These are phyloP conservation scores for Drosophila mojavensis DNA, from an alignment of 1,140 invertebrate species.

Conservation along the genomic window DNA sequence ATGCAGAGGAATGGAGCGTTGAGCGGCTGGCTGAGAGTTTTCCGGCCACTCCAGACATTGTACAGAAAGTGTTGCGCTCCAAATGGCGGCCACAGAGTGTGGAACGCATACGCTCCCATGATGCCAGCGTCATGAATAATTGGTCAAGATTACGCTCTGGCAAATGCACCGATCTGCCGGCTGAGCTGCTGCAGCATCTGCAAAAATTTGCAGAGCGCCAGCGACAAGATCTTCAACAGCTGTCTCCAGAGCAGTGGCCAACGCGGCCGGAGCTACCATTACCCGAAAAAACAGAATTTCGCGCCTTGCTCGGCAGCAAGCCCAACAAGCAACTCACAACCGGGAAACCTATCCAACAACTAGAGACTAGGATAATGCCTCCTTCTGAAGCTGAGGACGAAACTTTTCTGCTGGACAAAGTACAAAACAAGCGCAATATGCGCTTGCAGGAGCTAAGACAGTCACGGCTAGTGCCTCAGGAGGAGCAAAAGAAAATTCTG, in stretches of 20 bases:
- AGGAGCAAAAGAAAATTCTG: not conserved
- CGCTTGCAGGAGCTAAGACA: slow-evolving; percentile 66
- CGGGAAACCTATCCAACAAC: not conserved
- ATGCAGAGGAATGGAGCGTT: slow-evolving; percentile 90
- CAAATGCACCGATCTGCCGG: slow-evolving; percentile 84
- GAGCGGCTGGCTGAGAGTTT: slow-evolving; percentile 91
- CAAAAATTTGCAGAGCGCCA: slow-evolving; percentile 86
- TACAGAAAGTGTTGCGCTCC: slow-evolving; percentile 86
- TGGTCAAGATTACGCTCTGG: slow-evolving; percentile 87
- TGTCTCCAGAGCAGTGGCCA: slow-evolving; percentile 49
- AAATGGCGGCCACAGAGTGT: slow-evolving; percentile 87
- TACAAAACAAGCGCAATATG: slow-evolving; percentile 66
- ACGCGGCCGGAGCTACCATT: slow-evolving; percentile 51
- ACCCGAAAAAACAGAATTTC: slow-evolving; percentile 83
- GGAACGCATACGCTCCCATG: slow-evolving; percentile 87
- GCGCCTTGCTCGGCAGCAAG: slow-evolving; percentile 80
- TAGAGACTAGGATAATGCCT: not conserved
- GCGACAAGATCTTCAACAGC: slow-evolving; percentile 50
- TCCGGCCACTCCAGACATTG: slow-evolving; percentile 88
- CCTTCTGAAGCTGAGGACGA: slow-evolving; percentile 59
- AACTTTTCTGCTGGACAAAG: slow-evolving; percentile 77
- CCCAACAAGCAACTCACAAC: slow-evolving; percentile 5
- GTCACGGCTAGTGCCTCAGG: slow-evolving; percentile 21
- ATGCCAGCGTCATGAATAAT: slow-evolving; percentile 87
- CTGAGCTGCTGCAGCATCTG: slow-evolving; percentile 86